Base-by-base conservation (phyloP, 2,113 vertebrate species). In the Burhinus bistriatus region DNA sequence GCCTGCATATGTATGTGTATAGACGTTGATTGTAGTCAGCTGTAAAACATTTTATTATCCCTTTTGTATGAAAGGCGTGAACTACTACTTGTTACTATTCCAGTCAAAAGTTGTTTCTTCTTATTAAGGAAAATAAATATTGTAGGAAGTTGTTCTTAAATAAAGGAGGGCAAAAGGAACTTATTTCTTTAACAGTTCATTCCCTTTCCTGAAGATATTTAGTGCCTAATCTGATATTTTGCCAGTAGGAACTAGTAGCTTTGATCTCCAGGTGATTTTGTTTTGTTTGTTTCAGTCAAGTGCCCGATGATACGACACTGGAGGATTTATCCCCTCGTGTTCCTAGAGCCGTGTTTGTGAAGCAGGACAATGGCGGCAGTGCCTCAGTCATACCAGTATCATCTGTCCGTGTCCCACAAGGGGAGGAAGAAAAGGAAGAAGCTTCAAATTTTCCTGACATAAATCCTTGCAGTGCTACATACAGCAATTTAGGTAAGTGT, bases 401-500 rank as follows among this genome's bases (percentile, higher is more conserved):
- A 7, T 96, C 97, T 61, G 79, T 58, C 34, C 97, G 95, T 70
- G 97, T 70, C 66, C 98, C n/a, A 51, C 98, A 91, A 64, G 98
- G 51, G 93, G 97, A 87, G 97, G 97, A 98, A 11, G 98, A 98
- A 54, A 98, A 99, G 38, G 99, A 99, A 40, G 98, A 97, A 3
- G 80, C 97, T 85, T 98, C 97, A 32, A 93, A 98, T 93, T 98
- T 99, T 30, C 86, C 98, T 5, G 98, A 99, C 66, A 89, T 98
- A 83, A 99, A 98, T 79, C 95, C 98, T 69, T 98, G 99, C 97
- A 99, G 99, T 71, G 99, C 99, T 93, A 99, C 99, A 0, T 99
- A 99, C 97, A 99, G 99, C 97, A 99, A 99, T 91, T 96, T 99
- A 89, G 99, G 99, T 99, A 98, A 98, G 98, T 94, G 12, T 12